Percentiles rank a stretch among this genome's conserved stretches.
Evolutionary conservation across 2,797 vertebrate species (phyloP).

Genomic region (Leucoraja ocellata): DNA sequence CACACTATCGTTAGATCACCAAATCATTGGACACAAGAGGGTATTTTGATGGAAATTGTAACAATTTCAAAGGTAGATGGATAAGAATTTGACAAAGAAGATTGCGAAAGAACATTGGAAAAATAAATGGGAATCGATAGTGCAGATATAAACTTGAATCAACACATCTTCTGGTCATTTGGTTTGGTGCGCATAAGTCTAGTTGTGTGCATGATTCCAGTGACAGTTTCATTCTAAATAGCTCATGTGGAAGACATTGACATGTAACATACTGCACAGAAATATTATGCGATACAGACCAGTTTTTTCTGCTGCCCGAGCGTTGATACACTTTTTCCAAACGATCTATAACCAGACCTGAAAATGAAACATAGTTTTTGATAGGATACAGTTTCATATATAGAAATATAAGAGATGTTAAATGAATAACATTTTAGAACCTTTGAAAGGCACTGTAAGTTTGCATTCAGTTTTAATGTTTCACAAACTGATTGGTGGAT

Average conservation of each 20-base stretch:
- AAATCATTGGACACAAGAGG: neutral
- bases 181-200: neutral
- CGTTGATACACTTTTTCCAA: conserved; percentile 89
- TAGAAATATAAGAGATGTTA: neutral
- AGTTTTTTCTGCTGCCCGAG: conserved; percentile 92
- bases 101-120: neutral
- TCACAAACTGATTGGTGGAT: neutral
- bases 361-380: conserved; percentile 39
- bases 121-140: neutral
- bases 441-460: neutral
- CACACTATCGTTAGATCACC: neutral
- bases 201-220: neutral
- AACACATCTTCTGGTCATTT: neutral
- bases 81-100: neutral
- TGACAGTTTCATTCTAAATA: conserved; percentile 4
- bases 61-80: neutral
- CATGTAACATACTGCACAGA: neutral
- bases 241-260: neutral
- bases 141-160: neutral
- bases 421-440: neutral
- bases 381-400: neutral
- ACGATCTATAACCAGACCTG: conserved; percentile 78
- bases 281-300: conserved; percentile 67
- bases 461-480: neutral
- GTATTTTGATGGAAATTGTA: neutral